Evolutionary conservation across 1,140 invertebrate genomes (phyloP).

Genomic region (Heliconius melpomene): DNA sequence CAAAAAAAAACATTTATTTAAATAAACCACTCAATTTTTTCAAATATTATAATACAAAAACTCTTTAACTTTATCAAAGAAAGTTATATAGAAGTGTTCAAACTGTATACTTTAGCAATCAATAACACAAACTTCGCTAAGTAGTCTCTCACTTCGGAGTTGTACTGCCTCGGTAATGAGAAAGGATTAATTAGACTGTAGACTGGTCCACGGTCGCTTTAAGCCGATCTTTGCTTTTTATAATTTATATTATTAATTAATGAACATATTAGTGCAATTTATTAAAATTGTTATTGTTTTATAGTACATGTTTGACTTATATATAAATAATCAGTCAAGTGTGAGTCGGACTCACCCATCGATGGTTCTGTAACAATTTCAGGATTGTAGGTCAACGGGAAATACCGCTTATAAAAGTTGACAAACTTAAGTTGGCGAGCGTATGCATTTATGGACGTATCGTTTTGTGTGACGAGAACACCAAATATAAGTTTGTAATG

Average conservation of each 20-base stretch:
- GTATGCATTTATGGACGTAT: no score
- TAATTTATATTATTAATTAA: not conserved
- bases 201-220: conserved; percentile 1
- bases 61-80: conserved; percentile 4
- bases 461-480: no score
- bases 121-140: conserved; percentile 29
- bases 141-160: conserved; percentile 33
- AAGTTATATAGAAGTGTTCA: conserved; percentile 12
- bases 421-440: no score
- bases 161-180: conserved; percentile 38
- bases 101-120: conserved; percentile 17
- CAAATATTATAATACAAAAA: not conserved
- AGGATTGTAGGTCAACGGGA: no score
- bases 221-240: conserved; percentile 6
- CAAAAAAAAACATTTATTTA: not conserved
- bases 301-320: not conserved
- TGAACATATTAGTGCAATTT: not conserved
- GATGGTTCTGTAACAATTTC: no score
- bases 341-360: no score
- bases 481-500: no score
- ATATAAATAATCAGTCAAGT: no score
- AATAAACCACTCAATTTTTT: not conserved
- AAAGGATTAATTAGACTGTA: conserved; percentile 40
- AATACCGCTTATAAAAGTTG: no score
- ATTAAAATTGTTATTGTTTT: not conserved